Conservation (phyloP, 2,113 vertebrate species). For the Pungitius pungitius region DNA sequence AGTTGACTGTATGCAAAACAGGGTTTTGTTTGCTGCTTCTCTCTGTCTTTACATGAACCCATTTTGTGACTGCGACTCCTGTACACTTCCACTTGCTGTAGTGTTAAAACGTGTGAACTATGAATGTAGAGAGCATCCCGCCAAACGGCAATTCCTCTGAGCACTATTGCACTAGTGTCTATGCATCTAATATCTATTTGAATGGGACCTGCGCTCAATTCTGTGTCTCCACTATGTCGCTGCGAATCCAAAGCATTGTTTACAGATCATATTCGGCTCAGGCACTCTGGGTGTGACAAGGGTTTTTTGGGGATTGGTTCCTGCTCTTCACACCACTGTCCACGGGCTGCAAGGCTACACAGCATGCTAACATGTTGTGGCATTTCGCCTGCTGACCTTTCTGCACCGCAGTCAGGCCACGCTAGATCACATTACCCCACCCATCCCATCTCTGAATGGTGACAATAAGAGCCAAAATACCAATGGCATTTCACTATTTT, state of each 20-base stretch:
- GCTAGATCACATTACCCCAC: background rate
- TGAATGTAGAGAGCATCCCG: background rate
- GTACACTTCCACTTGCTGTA: background rate
- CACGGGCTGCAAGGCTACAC: slow-evolving; percentile 56
- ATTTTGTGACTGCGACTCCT: background rate
- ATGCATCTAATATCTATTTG: background rate
- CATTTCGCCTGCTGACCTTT: slow-evolving; percentile 59
- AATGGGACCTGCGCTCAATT: slow-evolving; percentile 10
- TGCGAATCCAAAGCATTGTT: slow-evolving; percentile 33
- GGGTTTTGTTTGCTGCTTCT: background rate
- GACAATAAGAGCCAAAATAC: background rate
- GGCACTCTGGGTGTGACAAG: slow-evolving; percentile 23
- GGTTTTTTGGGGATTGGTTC: slow-evolving; percentile 40
- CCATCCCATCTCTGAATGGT: background rate
- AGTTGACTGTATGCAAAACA: slow-evolving; percentile 28
- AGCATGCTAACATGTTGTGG: slow-evolving; percentile 62
- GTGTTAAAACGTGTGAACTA: background rate
- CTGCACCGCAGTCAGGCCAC: background rate
- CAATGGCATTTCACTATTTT: background rate
- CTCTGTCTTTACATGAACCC: background rate
- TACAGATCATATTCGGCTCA: slow-evolving; percentile 17
- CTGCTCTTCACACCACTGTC: slow-evolving; percentile 35
- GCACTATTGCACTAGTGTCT: background rate
- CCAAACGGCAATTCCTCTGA: background rate
- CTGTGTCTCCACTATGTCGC: slow-evolving; percentile 20